Conservation (phyloP, 2,888 invertebrate genomes). For the Leptinotarsa peninsularis region DNA sequence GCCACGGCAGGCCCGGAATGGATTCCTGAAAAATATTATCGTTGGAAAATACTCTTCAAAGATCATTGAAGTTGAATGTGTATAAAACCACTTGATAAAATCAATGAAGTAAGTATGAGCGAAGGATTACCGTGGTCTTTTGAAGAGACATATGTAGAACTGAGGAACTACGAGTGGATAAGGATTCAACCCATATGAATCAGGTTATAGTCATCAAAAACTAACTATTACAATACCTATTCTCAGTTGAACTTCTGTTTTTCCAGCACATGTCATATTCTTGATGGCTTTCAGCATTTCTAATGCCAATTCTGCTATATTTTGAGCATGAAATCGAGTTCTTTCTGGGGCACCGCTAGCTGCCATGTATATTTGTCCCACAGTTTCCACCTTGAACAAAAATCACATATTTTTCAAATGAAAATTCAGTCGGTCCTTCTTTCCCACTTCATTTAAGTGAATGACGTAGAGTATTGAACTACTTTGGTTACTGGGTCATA, state of each 20-base stretch:
- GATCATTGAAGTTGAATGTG: not conserved
- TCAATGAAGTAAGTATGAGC: no score
- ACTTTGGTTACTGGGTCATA: no score
- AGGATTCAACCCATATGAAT: no score
- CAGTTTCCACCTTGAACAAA: conserved; percentile 82
- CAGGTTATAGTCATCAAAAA: not conserved
- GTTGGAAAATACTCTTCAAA: conserved; percentile 16
- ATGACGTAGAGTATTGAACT: no score
- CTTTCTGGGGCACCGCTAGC: conserved; percentile 88
- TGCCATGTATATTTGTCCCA: conserved; percentile 89
- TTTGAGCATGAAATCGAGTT: conserved; percentile 77
- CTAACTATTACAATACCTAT: conserved; percentile 67
- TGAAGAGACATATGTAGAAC: no score
- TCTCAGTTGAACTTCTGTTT: conserved; percentile 70
- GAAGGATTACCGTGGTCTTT: no score
- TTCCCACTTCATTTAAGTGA: no score
- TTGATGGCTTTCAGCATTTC: conserved; percentile 77
- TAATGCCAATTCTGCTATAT: conserved; percentile 81
- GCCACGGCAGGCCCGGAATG: conserved; percentile 91
- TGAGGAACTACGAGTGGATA: no score
- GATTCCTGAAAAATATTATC: conserved; percentile 70
- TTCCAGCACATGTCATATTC: conserved; percentile 71
- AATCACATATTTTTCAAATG: not conserved
- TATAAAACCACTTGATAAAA: no score
- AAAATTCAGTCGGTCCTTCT: not conserved